Percentiles rank a stretch among this genome's conserved stretches.
phyloP scores from a whole-genome alignment of 2,888 invertebrate genomes.

The Dasysyrphus albostriatus region DNA sequence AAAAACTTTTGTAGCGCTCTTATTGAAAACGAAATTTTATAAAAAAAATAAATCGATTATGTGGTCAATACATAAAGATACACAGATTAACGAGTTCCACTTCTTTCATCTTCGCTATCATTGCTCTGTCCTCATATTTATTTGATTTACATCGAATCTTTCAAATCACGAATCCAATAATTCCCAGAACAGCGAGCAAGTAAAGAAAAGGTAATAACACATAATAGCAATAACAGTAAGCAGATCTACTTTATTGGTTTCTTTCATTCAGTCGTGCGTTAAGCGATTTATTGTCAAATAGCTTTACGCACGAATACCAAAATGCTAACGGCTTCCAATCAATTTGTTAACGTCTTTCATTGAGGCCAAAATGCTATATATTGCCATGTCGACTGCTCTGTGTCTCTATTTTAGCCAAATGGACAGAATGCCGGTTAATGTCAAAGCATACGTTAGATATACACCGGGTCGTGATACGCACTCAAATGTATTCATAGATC shows the following conservation, averaged over 20 bases:
- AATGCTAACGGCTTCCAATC: slow-evolving; percentile 56
- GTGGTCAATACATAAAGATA: too few relatives aligned
- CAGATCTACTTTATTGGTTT: slow-evolving; percentile 48
- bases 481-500: slow-evolving; percentile 52
- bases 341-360: slow-evolving; percentile 53
- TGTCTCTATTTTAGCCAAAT: slow-evolving; percentile 4
- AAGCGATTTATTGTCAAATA: slow-evolving; percentile 56
- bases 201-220: slow-evolving; percentile 14
- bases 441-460: slow-evolving; percentile 15
- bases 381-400: slow-evolving; percentile 10
- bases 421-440: slow-evolving; percentile 33
- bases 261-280: slow-evolving; percentile 38
- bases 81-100: too few relatives aligned
- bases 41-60: too few relatives aligned
- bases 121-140: too few relatives aligned
- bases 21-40: too few relatives aligned
- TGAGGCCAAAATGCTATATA: slow-evolving; percentile 1
- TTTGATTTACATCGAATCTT: too few relatives aligned
- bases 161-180: not conserved
- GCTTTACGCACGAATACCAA: slow-evolving; percentile 30
- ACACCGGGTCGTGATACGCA: slow-evolving; percentile 48
- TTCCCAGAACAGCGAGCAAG: not conserved
- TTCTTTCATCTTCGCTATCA: too few relatives aligned
- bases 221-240: slow-evolving; percentile 50
- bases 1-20: too few relatives aligned